Base-by-base conservation (phyloP, 2,888 invertebrate genomes). In the Chrysina gloriosa region DNA sequence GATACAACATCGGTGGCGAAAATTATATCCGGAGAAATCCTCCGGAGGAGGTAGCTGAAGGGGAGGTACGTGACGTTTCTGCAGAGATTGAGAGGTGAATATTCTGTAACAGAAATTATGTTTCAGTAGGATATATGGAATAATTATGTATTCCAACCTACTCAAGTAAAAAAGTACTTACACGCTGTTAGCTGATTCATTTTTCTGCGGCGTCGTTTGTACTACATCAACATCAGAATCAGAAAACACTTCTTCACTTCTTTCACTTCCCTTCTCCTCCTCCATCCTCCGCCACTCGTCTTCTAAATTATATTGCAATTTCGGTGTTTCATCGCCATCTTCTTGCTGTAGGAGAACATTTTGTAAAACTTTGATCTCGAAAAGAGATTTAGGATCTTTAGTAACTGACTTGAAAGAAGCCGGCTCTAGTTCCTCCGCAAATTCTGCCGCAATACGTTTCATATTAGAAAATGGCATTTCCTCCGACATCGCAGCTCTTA, bases 151-250 rank as follows among this genome's bases (percentile, higher is more conserved):
- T n/a, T n/a, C n/a, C n/a, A n/a, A n/a, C n/a, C n/a, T n/a, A n/a
- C n/a, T n/a, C n/a, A n/a, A n/a, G n/a, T n/a, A n/a, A n/a, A n/a
- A n/a, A 50, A n/a, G 11, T 63, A 50, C 61, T 29, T 45, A 39
- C 23, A 7, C 47, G 5, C 23, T 21, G 27, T 16, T 45, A 47
- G n/a, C 42, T 31, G 45, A 19, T 45, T 48, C 29, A 9, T 21
- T 4, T 7, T 56, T 77, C 66, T 78, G 76, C 1, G 80, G 80
- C 7, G 81, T 80, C 2, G 73, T 75, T 69, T 80, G 79, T 2
- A 81, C 76, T 27, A 80, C 69, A 70, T 80, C 79, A 2, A 71
- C 70, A 50, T 77, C 76, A 23, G 66, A 70, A 61, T 78, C 77
- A 67, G 71, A 69, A 36, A 74, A 73, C n/a, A 71, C 63, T 25